A percentile compares a stretch with the other conserved stretches of the same genome.
These are phyloP conservation scores for Procambarus clarkii DNA, from an alignment of 1,140 invertebrate genomes.

Conservation along the genomic window DNA sequence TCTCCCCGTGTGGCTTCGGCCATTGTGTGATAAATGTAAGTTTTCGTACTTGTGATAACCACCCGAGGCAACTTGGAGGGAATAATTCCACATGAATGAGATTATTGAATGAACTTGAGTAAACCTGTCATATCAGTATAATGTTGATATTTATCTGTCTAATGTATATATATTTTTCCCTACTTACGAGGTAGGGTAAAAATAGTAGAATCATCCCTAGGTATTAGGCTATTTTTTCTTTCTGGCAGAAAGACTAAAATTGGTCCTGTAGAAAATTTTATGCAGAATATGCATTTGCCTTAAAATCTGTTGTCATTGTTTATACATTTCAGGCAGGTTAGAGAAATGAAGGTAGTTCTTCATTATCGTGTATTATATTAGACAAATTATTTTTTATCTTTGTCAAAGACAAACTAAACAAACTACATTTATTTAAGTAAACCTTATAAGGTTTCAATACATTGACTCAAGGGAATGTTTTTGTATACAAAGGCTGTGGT, in stretches of 20 bases:
- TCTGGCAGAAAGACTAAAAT: background rate
- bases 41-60: background rate
- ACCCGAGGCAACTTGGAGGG: background rate
- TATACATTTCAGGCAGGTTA: background rate
- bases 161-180: background rate
- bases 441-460: background rate
- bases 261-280: background rate
- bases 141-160: background rate
- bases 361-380: background rate
- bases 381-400: background rate
- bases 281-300: background rate
- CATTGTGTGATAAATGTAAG: slow-evolving; percentile 27
- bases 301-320: background rate
- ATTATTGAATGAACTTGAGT: background rate
- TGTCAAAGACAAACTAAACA: background rate
- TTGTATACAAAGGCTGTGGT: background rate
- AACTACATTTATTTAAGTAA: background rate
- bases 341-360: background rate
- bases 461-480: background rate
- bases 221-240: background rate
- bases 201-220: background rate
- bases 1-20: slow-evolving; percentile 55
- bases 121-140: background rate
- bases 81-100: background rate
- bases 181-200: background rate